Base-by-base conservation (phyloP, 2,888 invertebrate genomes). In the Hypomecis atomaria region DNA sequence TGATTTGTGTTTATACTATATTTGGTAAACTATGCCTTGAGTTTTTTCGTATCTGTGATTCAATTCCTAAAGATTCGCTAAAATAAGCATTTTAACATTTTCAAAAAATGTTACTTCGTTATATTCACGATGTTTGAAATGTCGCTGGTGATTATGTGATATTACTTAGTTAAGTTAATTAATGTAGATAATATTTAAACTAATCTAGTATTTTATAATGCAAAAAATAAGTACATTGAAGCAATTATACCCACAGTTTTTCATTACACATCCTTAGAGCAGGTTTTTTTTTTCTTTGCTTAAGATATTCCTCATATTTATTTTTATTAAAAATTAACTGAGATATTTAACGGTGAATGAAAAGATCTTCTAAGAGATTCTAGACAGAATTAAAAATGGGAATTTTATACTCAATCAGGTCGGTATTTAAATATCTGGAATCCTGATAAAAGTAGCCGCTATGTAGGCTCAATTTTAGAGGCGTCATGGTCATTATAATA, bases 111-210 rank as follows among this genome's bases (percentile, higher is more conserved):
- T 65, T 67, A 63, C 47, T 71, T 34, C 66, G 61, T 66, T 65
- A 62, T 50, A 65, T 64, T 64, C 50, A 67, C 67, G 73, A 67
- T 72, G 65, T 75, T 78, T 72, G 75, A 76, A 78, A 81, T 87
- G 84, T 88, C 85, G 86, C 87, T 89, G 87, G 78, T 88, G 86
- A 89, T 23, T 88, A 89, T 90, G 91, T 92, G 91, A 92, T 92
- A 92, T 89, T 90, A 90, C 74, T 82, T 84, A 88, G 84, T 77
- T 88, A 85, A 79, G 81, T 78, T 84, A 83, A 59, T 53, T 3
- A 23, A 23, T 71, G 64, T 82, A 79, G 76, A 62, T 75, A 58
- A 73, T 72, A 65, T 72, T 62, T 71, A 70, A 67, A 57, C 65
- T 71, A 64, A 66, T 34, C 56, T 59, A 74, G 63, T 79, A 77